phyloP scores from a whole-genome alignment of 2,797 vertebrate species.

The Gymnothorax javanicus region DNA sequence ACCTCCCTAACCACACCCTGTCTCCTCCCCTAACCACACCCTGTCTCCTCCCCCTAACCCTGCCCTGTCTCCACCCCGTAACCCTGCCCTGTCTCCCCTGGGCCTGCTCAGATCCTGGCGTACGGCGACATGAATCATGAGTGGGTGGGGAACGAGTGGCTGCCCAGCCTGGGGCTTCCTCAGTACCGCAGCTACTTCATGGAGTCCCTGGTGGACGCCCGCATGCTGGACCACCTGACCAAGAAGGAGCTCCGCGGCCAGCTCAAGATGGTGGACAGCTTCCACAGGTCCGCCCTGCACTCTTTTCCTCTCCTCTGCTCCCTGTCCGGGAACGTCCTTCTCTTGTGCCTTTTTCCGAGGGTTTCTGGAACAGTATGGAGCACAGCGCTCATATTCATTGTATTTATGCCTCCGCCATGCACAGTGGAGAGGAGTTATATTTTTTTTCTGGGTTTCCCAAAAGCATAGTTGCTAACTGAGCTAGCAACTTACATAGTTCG shows the following conservation, averaged over 20 bases:
- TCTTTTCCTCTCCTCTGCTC: slow-evolving; percentile 40
- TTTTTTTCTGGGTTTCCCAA: too few relatives aligned
- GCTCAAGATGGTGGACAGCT: slow-evolving; percentile 96
- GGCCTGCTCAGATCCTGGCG: slow-evolving; percentile 80
- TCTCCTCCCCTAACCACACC: background rate
- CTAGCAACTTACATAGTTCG: too few relatives aligned
- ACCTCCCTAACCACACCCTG: background rate
- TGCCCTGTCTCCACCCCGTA: slow-evolving; percentile 22
- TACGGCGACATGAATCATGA: slow-evolving; percentile 94
- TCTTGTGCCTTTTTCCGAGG: background rate
- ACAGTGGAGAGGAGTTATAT: too few relatives aligned
- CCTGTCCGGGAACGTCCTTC: background rate
- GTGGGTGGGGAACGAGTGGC: slow-evolving; percentile 94
- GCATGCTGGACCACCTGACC: slow-evolving; percentile 92
- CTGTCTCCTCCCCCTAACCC: slow-evolving; percentile 22
- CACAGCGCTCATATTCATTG: background rate
- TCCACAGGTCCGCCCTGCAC: slow-evolving; percentile 79
- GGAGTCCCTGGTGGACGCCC: slow-evolving; percentile 92
- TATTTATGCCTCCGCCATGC: too few relatives aligned
- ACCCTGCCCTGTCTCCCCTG: background rate
- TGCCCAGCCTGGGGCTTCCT: slow-evolving; percentile 89
- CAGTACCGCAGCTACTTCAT: slow-evolving; percentile 95
- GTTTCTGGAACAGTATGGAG: background rate
- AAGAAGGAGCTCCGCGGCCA: slow-evolving; percentile 93
- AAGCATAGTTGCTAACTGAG: too few relatives aligned